phyloP scores from a whole-genome alignment of 2,888 invertebrate species.

The Standfussiana lucernea region DNA sequence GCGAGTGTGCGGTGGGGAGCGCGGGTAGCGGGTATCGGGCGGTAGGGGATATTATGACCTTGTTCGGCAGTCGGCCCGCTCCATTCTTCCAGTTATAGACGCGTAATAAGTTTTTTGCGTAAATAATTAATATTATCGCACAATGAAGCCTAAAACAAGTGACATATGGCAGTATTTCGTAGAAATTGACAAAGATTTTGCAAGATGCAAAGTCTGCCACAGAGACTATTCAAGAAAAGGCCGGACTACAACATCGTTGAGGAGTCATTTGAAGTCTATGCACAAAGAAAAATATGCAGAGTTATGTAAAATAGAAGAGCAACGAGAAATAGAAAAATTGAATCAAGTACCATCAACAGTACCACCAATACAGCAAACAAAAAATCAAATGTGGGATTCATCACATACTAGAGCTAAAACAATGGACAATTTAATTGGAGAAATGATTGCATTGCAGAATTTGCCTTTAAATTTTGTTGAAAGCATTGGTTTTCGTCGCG shows the following conservation, averaged over 20 bases:
- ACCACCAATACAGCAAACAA: neutral
- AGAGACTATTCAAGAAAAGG: constrained; percentile 64
- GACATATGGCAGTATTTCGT: constrained; percentile 60
- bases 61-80: neutral
- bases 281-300: constrained; percentile 35
- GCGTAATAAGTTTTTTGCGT: neutral
- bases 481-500: constrained; percentile 64
- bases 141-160: constrained; percentile 48
- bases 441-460: constrained; percentile 69
- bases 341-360: neutral
- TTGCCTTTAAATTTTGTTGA: constrained; percentile 68
- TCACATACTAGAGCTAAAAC: constrained; percentile 28
- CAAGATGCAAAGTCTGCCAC: constrained; percentile 61
- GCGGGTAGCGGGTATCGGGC: neutral
- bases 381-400: neutral
- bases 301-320: constrained; percentile 26
- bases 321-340: constrained; percentile 8
- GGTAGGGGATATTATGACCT: neutral
- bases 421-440: constrained; percentile 61
- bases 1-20: neutral
- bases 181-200: constrained; percentile 46
- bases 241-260: constrained; percentile 58
- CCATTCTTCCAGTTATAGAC: neutral
- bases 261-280: constrained; percentile 47
- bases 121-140: neutral